Percentiles rank a stretch among this genome's conserved stretches.
These are phyloP conservation scores for Criorhina ranunculi DNA, from an alignment of 2,888 invertebrate genomes.

Conservation along the genomic window DNA sequence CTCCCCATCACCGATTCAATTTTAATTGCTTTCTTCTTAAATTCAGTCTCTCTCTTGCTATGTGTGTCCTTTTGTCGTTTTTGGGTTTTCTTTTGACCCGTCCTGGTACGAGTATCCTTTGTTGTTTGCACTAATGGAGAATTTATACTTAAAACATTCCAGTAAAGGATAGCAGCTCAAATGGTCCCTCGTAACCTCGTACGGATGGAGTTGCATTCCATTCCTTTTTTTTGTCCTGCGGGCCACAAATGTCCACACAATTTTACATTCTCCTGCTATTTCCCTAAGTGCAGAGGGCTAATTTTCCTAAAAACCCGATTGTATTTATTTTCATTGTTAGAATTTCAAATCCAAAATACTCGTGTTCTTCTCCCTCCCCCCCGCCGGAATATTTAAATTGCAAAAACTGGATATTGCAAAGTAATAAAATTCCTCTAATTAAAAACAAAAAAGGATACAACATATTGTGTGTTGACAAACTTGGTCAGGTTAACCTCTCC, in stretches of 20 bases:
- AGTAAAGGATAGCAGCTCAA: slow-evolving; percentile 6
- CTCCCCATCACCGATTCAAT: slow-evolving; percentile 52
- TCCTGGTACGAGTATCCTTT: background rate
- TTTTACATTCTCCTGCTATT: slow-evolving; percentile 17
- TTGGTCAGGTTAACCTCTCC: slow-evolving; percentile 50
- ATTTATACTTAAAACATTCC: slow-evolving; percentile 4
- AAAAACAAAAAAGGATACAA: slow-evolving; percentile 26
- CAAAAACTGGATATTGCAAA: slow-evolving; percentile 34
- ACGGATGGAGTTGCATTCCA: background rate
- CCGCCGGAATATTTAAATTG: background rate
- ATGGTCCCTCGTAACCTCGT: background rate
- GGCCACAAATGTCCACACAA: slow-evolving; percentile 15
- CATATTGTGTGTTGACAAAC: slow-evolving; percentile 31
- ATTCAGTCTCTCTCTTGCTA: slow-evolving; percentile 27
- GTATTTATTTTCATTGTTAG: background rate
- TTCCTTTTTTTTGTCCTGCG: background rate
- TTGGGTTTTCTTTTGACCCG: background rate
- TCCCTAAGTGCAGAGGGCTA: slow-evolving; percentile 13
- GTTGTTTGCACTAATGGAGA: slow-evolving; percentile 36
- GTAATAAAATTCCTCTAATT: slow-evolving; percentile 63
- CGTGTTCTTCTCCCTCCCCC: too few species aligned
- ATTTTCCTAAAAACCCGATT: slow-evolving; percentile 22
- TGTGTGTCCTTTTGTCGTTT: slow-evolving; percentile 10
- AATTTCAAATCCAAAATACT: background rate
- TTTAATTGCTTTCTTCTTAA: slow-evolving; percentile 72